Evolutionary conservation across 2,797 vertebrate genomes (phyloP).

Genomic region (Pangasius larnaudii): DNA sequence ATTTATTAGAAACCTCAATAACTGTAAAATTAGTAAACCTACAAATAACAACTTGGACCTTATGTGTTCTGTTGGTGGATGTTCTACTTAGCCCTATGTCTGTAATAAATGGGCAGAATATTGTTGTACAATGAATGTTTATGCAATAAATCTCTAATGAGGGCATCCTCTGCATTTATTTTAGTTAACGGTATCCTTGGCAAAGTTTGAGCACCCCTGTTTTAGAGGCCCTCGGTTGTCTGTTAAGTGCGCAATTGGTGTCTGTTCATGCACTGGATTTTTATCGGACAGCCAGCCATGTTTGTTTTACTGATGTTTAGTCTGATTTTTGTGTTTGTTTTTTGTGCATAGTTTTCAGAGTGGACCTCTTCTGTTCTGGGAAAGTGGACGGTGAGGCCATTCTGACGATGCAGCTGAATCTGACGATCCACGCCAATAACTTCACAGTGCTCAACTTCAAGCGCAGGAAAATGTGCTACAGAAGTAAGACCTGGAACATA

Average conservation of each 20-base stretch:
- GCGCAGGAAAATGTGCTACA: constrained; percentile 99
- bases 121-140: neutral
- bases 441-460: constrained; percentile 99
- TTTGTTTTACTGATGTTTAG: neutral
- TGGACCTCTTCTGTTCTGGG: constrained; percentile 92
- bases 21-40: neutral
- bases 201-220: neutral
- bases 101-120: neutral
- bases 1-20: neutral
- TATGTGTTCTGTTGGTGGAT: neutral
- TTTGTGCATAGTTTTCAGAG: constrained; percentile 85
- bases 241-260: too few relatives aligned
- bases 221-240: neutral
- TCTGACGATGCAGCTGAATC: constrained; percentile 93
- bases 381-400: constrained; percentile 91
- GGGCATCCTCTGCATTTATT: neutral
- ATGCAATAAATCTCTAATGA: neutral
- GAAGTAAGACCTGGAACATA: constrained; percentile 79
- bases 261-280: neutral
- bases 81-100: neutral
- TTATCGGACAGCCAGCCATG: too few relatives aligned
- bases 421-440: constrained; percentile 91
- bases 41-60: neutral
- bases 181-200: neutral
- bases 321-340: constrained; percentile 15